Evolutionary conservation across 2,113 vertebrate species (phyloP), one percentile per base, ranked within the genome.

Genomic region (Collichthys lucidus): DNA sequence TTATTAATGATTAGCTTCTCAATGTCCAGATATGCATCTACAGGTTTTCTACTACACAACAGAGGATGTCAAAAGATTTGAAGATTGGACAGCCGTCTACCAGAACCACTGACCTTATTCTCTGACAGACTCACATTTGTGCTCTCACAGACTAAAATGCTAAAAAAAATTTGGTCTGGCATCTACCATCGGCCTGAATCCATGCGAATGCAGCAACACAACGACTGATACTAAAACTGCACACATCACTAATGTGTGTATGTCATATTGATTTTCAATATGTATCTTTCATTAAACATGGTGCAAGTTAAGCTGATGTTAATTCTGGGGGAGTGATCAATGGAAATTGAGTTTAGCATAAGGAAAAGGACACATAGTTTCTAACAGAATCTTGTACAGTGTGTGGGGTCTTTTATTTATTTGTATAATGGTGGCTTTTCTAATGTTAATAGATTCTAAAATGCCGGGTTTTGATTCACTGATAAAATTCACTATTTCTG

Each of bases 251-350:
- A 8, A 7, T 40, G 9, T 14, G 7, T 31, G 40, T 19, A 29
- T 44, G 14, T 24, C 50, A 22, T 31, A 42, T 6, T 22, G 29
- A 55, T 69, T 40, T 69, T 55, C 4, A 67, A 1, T 19, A 24
- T 35, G 10, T 67, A 11, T 7, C 5, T 74, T 40, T 52, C 22
- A 19, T 35, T 22, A 12, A 59, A n/a, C 49, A 19, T 12, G 11
- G 31, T 40, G 17, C 3, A 1, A 44, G 55, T 67, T 67, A 4
- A 46, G n/a, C 29, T 20, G 11, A 16, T 70, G 49, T 53, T 40
- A 47, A 59, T 44, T 49, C 60, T 66, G 16, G 20, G 7, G 19
- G 12, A 20, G 16, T 16, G 24, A 46, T 83, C 17, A 77, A 74
- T 40, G 68, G 9, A 64, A 46, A 50, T 7, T 40, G 20, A 59